These are phyloP conservation scores for Lampris megalopsis DNA, from an alignment of 2,113 vertebrate genomes.

Conservation along the genomic window DNA sequence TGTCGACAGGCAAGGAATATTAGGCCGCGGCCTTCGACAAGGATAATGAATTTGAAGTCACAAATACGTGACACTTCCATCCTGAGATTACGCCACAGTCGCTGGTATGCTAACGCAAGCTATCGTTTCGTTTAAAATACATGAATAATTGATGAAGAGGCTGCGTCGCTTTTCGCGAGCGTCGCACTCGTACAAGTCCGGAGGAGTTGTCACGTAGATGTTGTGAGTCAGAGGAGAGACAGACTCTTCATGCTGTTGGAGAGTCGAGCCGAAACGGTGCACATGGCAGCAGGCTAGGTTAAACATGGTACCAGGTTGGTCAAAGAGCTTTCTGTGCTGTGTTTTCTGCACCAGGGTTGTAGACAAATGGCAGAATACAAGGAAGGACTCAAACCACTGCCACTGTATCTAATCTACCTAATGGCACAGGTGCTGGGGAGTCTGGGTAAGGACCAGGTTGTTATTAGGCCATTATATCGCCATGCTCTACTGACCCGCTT, in stretches of 20 bases:
- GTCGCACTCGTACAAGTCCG: no score
- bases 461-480: not conserved
- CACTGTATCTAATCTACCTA: constrained; percentile 27
- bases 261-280: not conserved
- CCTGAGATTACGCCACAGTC: no score
- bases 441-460: not conserved
- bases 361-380: constrained; percentile 55
- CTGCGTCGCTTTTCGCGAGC: no score
- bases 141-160: no score
- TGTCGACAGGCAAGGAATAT: constrained; percentile 40
- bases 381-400: constrained; percentile 51
- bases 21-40: not conserved
- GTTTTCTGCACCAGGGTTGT: constrained; percentile 49
- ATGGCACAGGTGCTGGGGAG: constrained; percentile 35
- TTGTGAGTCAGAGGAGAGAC: no score
- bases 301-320: constrained; percentile 5
- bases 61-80: no score
- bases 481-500: not conserved
- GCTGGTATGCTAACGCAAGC: no score
- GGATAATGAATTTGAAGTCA: not conserved
- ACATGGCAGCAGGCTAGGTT: constrained; percentile 13
- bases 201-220: no score
- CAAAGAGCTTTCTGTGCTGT: constrained; percentile 34
- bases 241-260: no score
- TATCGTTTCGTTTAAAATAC: no score